Percentiles rank a stretch among this genome's conserved stretches.
Conservation (phyloP, 2,113 vertebrate genomes). For the Macrotis lagotis region DNA sequence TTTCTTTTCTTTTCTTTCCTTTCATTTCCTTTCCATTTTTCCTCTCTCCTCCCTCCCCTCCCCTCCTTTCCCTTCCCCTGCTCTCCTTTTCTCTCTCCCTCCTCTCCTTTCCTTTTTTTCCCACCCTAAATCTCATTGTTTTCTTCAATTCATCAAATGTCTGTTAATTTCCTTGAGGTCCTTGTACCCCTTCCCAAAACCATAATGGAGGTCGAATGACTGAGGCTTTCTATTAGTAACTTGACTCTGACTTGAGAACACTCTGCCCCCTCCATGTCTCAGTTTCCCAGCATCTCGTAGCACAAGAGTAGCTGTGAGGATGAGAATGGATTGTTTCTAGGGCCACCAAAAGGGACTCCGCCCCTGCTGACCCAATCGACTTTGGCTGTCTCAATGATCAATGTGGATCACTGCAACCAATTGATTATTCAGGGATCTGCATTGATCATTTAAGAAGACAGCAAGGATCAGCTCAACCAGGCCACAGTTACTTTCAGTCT, state of each 20-base stretch:
- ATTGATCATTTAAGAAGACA: conserved; percentile 64
- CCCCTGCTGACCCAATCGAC: conserved; percentile 59
- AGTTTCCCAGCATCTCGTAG: conserved; percentile 42
- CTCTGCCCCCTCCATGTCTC: conserved; percentile 15
- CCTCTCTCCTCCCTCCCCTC: not conserved
- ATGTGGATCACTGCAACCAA: conserved; percentile 66
- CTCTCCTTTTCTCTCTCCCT: no score
- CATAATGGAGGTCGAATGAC: not conserved
- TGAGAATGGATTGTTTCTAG: not conserved
- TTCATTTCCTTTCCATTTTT: not conserved
- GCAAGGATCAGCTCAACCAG: conserved; percentile 14
- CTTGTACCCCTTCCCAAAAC: not conserved
- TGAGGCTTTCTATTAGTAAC: not conserved
- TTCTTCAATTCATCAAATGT: not conserved
- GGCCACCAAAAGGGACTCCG: conserved; percentile 43
- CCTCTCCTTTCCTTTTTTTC: no score
- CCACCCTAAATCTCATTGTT: not conserved
- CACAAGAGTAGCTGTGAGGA: not conserved
- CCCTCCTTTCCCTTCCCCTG: not conserved
- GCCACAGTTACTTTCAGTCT: conserved; percentile 16
- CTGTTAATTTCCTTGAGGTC: not conserved
- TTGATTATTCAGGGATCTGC: conserved; percentile 55
- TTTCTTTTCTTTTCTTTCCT: no score
- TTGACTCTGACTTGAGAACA: not conserved
- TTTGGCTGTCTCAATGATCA: conserved; percentile 58